Conservation (phyloP, 2,113 vertebrate genomes). For the Nematolebias whitei region DNA sequence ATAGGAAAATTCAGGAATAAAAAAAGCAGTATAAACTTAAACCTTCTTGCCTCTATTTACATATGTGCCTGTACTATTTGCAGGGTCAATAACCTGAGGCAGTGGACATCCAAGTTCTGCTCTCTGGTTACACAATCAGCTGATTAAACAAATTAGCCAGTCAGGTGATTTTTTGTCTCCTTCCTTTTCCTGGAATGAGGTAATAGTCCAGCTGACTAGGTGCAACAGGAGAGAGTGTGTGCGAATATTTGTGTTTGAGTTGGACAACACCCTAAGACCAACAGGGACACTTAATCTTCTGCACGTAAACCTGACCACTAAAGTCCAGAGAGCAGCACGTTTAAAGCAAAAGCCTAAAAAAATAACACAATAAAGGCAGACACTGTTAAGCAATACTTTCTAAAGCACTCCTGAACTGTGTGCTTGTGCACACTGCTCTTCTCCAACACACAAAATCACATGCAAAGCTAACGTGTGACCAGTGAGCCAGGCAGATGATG, state of each 20-base stretch:
- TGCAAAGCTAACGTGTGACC: constrained; percentile 37
- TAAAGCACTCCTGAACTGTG: constrained; percentile 11
- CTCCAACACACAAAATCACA: constrained; percentile 25
- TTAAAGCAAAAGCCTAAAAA: constrained; percentile 7
- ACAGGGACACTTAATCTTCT: constrained; percentile 7
- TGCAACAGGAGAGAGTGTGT: constrained; percentile 19
- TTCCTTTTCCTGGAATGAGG: constrained; percentile 75
- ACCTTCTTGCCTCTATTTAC: constrained; percentile 16
- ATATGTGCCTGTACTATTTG: constrained; percentile 24
- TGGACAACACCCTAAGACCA: constrained; percentile 48
- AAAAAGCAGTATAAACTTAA: not conserved
- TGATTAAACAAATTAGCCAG: constrained; percentile 74
- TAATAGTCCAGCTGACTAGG: constrained; percentile 65
- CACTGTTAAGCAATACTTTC: constrained; percentile 4
- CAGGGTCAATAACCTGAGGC: constrained; percentile 47
- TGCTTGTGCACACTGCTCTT: not conserved
- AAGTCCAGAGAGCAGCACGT: constrained; percentile 5
- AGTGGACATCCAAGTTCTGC: constrained; percentile 32
- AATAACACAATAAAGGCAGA: not conserved
- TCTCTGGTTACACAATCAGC: constrained; percentile 65
- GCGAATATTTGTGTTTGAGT: constrained; percentile 16
- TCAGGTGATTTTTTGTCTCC: constrained; percentile 69
- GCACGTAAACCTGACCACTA: constrained; percentile 32
- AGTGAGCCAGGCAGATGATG: constrained; percentile 35
- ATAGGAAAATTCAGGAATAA: not conserved